A percentile compares a stretch with the other conserved stretches of the same genome.
Conservation (phyloP, 1,140 invertebrate species). For the Hyles vespertilio region DNA sequence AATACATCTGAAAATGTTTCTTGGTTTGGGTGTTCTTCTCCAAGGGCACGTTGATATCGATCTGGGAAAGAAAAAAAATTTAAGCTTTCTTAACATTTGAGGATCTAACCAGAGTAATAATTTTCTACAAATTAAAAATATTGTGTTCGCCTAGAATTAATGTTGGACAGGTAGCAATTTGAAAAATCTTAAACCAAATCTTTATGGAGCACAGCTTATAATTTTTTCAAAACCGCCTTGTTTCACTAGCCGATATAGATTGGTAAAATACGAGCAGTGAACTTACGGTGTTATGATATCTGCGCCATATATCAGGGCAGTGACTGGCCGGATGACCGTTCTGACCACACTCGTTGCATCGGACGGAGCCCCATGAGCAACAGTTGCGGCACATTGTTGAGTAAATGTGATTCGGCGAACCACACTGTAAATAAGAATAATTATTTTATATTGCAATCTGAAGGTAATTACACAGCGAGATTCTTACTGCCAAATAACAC, state of each 20-base stretch:
- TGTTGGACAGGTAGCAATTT: too few relatives aligned
- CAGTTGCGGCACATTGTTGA: slow-evolving; percentile 78
- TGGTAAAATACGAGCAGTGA: slow-evolving; percentile 3
- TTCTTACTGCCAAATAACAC: too few relatives aligned
- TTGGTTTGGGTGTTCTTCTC: slow-evolving; percentile 50
- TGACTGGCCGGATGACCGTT: slow-evolving; percentile 75
- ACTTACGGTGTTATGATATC: slow-evolving; percentile 81
- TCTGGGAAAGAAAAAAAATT: slow-evolving; percentile 39
- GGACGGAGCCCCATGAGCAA: slow-evolving; percentile 66
- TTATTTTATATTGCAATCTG: background rate
- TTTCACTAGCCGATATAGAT: background rate
- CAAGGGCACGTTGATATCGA: slow-evolving; percentile 51
- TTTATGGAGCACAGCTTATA: too few relatives aligned
- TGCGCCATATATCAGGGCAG: slow-evolving; percentile 83
- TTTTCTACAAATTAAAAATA: too few relatives aligned
- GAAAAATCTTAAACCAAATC: too few relatives aligned
- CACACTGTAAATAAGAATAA: slow-evolving; percentile 76
- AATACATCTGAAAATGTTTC: slow-evolving; percentile 68
- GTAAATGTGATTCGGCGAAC: slow-evolving; percentile 75
- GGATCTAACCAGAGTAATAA: too few relatives aligned
- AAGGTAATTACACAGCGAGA: background rate
- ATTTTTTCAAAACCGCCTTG: too few relatives aligned
- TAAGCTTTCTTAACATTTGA: background rate
- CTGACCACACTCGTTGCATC: slow-evolving; percentile 78
- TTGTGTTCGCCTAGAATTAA: too few relatives aligned